Evolutionary conservation across 2,797 vertebrate species (phyloP), one percentile per base, ranked within the genome.

Genomic region (Macrochelys suwanniensis): DNA sequence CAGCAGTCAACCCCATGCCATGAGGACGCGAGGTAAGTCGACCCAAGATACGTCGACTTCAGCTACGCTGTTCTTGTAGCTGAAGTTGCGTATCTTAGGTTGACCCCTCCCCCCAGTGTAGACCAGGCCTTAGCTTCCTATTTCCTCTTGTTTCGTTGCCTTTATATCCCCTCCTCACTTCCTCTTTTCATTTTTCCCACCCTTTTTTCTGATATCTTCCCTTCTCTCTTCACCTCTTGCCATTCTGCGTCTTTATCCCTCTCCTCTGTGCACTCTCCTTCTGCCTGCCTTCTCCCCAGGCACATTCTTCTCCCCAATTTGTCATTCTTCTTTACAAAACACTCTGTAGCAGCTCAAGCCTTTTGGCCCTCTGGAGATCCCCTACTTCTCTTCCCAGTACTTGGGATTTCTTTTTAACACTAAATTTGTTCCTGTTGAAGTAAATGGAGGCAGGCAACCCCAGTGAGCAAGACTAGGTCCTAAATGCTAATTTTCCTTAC

Each of bases 371-470:
- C 80, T 80, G 68, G 74, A 91, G 94, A 42, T 15, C 53, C 49
- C 13, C 0, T 54, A 2, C 3, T 85, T 45, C 74, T 84, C n/a
- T 74, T 82, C 47, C 59, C 53, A 82, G 80, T 74, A 33, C 49
- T 84, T 59, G 6, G 45, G 54, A 90, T 56, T 82, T 87, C 86
- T 84, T 87, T 93, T 31, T 87, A 94, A 91, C 90, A 86, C 56
- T 53, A 26, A 83, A 88, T 79, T 89, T 91, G 45, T 53, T 90
- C 56, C 87, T 31, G 56, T 74, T 93, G 88, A 79, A 90, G 84
- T 56, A 81, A 90, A 47, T 16, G 51, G n/a, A 15, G 82, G 16
- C 28, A 33, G 28, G 59, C 59, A 65, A 65, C 16, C 59, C 31
- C 59, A 65, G 16, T 65, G 54, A 92, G 61, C 45, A 86, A 83